Conservation (phyloP, 2,113 vertebrate genomes). For the Panurus biarmicus region DNA sequence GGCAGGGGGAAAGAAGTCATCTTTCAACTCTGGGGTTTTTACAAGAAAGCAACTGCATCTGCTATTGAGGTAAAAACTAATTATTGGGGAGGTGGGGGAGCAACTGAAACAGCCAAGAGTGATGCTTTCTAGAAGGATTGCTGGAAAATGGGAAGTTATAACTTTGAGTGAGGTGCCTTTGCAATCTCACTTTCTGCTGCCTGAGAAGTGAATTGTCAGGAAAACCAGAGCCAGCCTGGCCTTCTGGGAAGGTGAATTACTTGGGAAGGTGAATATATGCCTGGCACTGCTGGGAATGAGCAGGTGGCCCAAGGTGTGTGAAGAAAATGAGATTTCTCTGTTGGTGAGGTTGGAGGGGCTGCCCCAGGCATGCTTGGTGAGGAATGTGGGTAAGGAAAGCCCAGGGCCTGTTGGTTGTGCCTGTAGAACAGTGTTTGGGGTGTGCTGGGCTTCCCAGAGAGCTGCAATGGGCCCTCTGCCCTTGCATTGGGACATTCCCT, state of each 20-base stretch:
- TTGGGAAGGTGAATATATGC: not conserved
- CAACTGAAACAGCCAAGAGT: not conserved
- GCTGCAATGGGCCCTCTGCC: not conserved
- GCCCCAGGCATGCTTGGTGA: not conserved
- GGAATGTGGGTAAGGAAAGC: not conserved
- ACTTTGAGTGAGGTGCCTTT: not conserved
- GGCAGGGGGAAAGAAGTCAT: slow-evolving; percentile 40
- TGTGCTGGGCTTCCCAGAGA: not conserved
- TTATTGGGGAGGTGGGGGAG: not conserved
- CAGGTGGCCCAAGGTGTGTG: not conserved
- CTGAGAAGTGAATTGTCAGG: not conserved
- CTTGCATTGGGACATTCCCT: not conserved
- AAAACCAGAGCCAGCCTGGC: not conserved
- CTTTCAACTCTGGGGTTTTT: slow-evolving; percentile 25
- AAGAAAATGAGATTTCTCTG: not conserved
- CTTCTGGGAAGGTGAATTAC: not conserved
- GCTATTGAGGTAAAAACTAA: slow-evolving; percentile 9
- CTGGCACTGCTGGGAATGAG: not conserved
- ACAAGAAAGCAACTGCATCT: slow-evolving; percentile 1
- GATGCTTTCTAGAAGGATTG: not conserved
- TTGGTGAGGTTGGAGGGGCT: not conserved
- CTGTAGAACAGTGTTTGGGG: not conserved
- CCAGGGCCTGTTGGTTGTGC: not conserved
- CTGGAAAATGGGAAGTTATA: not conserved
- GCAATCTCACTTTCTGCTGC: not conserved